Evolutionary conservation across 2,888 invertebrate species (phyloP).

Genomic region (Paralinhomoeus sp.): DNA sequence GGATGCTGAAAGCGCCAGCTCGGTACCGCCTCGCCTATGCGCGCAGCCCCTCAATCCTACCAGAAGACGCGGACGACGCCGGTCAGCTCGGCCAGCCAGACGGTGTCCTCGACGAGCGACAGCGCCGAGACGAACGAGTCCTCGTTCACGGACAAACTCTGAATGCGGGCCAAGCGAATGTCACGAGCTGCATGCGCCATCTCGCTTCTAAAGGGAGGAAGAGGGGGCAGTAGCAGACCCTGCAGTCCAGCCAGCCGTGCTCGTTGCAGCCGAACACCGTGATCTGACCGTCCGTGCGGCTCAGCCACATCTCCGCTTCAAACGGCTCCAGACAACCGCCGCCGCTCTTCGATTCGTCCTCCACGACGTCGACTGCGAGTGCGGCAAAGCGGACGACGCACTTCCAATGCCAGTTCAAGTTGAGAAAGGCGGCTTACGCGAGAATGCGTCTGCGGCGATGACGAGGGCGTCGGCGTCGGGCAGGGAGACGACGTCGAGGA

Average conservation of each 20-base stretch:
- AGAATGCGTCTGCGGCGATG: conserved; percentile 5
- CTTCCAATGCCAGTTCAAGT: background rate
- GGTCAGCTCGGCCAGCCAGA: conserved; percentile 72
- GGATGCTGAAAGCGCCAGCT: conserved; percentile 7
- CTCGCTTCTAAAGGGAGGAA: background rate
- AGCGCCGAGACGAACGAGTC: conserved; percentile 33
- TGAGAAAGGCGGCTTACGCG: background rate
- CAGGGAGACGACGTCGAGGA: conserved; percentile 51
- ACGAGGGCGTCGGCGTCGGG: conserved; percentile 27
- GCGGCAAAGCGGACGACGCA: background rate
- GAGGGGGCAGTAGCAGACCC: conserved; percentile 14
- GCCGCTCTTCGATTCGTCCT: background rate
- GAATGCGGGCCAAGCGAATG: background rate
- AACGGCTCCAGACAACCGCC: no score
- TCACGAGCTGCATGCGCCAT: background rate
- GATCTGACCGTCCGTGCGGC: conserved; percentile 18
- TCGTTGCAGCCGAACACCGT: conserved; percentile 22
- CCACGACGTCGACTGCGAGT: background rate
- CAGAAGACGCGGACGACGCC: conserved; percentile 63
- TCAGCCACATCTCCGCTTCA: conserved; percentile 15
- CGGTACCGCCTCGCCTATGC: background rate
- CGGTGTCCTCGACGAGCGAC: conserved; percentile 43
- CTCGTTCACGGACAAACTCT: conserved; percentile 8
- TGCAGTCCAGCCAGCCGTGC: conserved; percentile 24
- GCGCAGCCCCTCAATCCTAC: no score